Base-by-base conservation (phyloP, 2,797 vertebrate genomes). In the Cynopterus sphinx region DNA sequence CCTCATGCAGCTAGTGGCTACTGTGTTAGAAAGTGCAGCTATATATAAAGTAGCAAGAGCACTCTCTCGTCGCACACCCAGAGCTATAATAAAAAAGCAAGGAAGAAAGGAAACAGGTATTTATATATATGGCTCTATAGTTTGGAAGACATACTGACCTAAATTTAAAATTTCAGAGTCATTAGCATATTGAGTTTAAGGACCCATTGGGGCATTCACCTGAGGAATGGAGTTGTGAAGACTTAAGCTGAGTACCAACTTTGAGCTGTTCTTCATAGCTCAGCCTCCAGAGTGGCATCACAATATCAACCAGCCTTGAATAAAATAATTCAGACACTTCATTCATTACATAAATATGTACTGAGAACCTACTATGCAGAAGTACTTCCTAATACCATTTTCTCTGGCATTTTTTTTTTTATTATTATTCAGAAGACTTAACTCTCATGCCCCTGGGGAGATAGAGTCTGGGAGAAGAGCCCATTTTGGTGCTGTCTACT, bases 231-330 rank as follows among this genome's bases (percentile, higher is more conserved):
- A 63, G 22, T 5, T 13, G 49, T 82, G 10, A 89, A 79, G 46
- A 73, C 22, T 73, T 39, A 75, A 85, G 41, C 70, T 79, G 39
- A 22, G 36, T 53, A 90, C 96, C 81, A 93, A 98, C 98, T 98
- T 98, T 97, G 39, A 99, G 98, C 96, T 99, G 99, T 59, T 99
- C 98, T 16, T 98, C 98, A 96, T 99, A 99, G 90, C 97, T 98
- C 74, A 99, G 96, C 94, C 98, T 99, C 99, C 99, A 99, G 39
- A 99, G 97, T 15, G 99, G 99, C 0, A 98, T 99, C 68, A 98
- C 99, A 3, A 57, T 98, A n/a, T 99, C 98, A 1, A 98, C 98
- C 88, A 99, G 82, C 97, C 98, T 98, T 95, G 26, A 97, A 97
- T 67, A 95, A 93, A 82, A 96, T 57, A 97, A 79, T 43, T 87